A percentile compares a stretch with the other conserved stretches of the same genome.
Conservation (phyloP, 2,888 invertebrate species). For the Apantesis nais region DNA sequence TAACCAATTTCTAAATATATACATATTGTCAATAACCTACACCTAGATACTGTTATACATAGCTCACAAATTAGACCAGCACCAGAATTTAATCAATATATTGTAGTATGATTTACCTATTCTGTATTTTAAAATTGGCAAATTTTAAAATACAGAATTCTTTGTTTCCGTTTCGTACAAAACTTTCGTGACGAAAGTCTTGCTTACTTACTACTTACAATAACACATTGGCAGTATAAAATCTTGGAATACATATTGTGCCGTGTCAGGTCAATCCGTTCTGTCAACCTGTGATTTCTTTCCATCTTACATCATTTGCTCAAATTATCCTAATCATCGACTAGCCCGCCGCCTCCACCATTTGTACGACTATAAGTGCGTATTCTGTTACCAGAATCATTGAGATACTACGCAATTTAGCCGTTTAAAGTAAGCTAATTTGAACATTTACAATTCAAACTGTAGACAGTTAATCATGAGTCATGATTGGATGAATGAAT, state of each 20-base stretch:
- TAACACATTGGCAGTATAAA: neutral
- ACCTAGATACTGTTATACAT: too few relatives aligned
- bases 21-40: too few relatives aligned
- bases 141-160: too few relatives aligned
- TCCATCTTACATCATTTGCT: neutral
- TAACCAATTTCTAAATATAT: too few relatives aligned
- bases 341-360: conserved; percentile 33
- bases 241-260: neutral
- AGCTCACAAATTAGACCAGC: too few relatives aligned
- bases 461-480: conserved; percentile 42
- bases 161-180: neutral
- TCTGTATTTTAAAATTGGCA: neutral
- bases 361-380: conserved; percentile 32
- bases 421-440: conserved; percentile 35
- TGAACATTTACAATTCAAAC: conserved; percentile 53
- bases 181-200: neutral
- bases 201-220: neutral
- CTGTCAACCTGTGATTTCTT: neutral
- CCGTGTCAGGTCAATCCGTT: neutral
- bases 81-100: neutral
- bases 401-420: conserved; percentile 45
- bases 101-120: neutral
- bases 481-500: conserved; percentile 45
- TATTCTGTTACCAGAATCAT: conserved; percentile 34
- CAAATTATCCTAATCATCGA: conserved; percentile 32